Base-by-base conservation (phyloP, 2,113 vertebrate species). In the Butorides virescens region DNA sequence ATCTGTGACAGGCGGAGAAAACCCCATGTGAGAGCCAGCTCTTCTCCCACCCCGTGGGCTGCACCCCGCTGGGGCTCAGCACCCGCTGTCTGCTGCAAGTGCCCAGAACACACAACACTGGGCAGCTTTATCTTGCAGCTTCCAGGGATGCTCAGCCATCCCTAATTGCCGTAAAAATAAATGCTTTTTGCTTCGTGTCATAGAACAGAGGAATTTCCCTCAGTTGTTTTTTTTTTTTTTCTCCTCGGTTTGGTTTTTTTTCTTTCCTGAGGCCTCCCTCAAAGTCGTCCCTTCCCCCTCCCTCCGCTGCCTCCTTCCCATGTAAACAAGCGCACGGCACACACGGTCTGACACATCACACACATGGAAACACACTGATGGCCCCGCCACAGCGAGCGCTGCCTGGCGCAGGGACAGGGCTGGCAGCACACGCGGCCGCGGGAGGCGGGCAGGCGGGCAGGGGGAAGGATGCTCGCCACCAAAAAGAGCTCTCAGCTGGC, bases 151-250 rank as follows among this genome's bases (percentile, higher is more conserved):
- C 95, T 95, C 90, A 96, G 56, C 91, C 93, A 89, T 88, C 93
- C 80, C 72, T 96, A 94, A 96, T 95, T 94, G 88, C 92, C 90
- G 72, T 89, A 91, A 94, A 96, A 95, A 96, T 47, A 95, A 96
- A 89, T 71, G 84, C n/a, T 66, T 95, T 96, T 92, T 82, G 75
- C 90, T 93, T 93, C 88, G 16, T 85, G 74, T 90, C 94, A 65
- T 85, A 58, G 78, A 87, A 59, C 50, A 93, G 70, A 88, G 88
- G 96, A 94, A 96, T 95, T 94, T 92, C 95, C 90, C 61, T 80
- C 81, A 0, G 23, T 15, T 44, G 29, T 18, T 13, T 52, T 27
- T 25, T 63, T 56, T 63, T 59, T 49, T 58, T 37, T 5, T 3
- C 3, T 4, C 3, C 11, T 30, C 5, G 1, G 20, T 70, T 55